Evolutionary conservation across 2,888 invertebrate genomes (phyloP).

Genomic region (Drosophila cracens): DNA sequence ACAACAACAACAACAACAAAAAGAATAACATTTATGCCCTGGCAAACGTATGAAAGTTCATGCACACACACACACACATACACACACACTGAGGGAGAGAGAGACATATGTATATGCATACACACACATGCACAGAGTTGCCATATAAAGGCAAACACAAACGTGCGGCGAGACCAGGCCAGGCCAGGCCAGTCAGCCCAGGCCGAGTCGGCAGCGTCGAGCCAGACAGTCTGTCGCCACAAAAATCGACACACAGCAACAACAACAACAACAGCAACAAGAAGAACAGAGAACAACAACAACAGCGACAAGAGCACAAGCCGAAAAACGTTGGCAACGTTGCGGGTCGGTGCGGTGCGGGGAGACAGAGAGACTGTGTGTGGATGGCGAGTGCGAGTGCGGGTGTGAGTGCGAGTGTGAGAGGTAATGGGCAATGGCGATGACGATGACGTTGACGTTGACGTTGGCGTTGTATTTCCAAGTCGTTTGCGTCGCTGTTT

Average conservation of each 20-base stretch:
- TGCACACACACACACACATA: constrained; percentile 42
- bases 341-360: constrained; percentile 22
- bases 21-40: constrained; percentile 53
- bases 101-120: constrained; percentile 8
- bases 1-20: constrained; percentile 53
- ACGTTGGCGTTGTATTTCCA: constrained; percentile 42
- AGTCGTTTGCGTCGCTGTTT: constrained; percentile 56
- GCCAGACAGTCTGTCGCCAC: constrained; percentile 70
- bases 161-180: constrained; percentile 42
- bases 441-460: constrained; percentile 29
- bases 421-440: constrained; percentile 17
- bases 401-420: constrained; percentile 1
- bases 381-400: background rate
- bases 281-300: constrained; percentile 12
- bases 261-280: constrained; percentile 24
- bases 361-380: background rate
- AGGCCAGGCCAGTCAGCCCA: constrained; percentile 56
- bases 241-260: constrained; percentile 63
- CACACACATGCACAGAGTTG: constrained; percentile 45
- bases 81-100: background rate
- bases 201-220: constrained; percentile 50
- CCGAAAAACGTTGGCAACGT: constrained; percentile 53
- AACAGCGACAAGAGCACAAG: constrained; percentile 40
- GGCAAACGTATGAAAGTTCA: constrained; percentile 67
- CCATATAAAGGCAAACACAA: constrained; percentile 64